Evolutionary conservation across 2,888 invertebrate species (phyloP).

Genomic region (Suillia variegata): DNA sequence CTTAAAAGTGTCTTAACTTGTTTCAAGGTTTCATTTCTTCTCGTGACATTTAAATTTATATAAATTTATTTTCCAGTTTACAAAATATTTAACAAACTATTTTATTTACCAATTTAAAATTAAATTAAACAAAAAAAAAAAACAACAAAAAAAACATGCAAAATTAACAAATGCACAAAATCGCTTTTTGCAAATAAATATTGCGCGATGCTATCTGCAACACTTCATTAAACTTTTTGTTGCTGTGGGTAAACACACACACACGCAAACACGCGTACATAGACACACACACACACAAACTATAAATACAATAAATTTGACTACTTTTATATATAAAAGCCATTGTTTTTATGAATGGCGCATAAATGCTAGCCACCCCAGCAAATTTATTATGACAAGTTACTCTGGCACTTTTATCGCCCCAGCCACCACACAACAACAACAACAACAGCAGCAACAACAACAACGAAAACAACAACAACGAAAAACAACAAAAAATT

Average conservation of each 20-base stretch:
- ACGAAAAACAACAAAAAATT: too few relatives aligned
- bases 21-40: too few relatives aligned
- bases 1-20: too few relatives aligned
- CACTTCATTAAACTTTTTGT: constrained; percentile 18
- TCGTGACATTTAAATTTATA: too few relatives aligned
- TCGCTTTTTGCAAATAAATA: too few relatives aligned
- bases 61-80: too few relatives aligned
- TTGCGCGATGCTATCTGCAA: constrained; percentile 11
- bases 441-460: too few relatives aligned
- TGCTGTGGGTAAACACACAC: neutral
- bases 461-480: too few relatives aligned
- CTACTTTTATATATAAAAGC: constrained; percentile 48
- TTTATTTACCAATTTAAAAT: neutral
- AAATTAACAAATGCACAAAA: constrained; percentile 3
- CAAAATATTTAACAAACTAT: neutral
- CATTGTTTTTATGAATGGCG: constrained; percentile 46
- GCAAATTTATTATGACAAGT: constrained; percentile 58
- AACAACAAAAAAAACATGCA: neutral
- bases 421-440: constrained; percentile 31
- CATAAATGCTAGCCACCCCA: constrained; percentile 39
- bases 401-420: constrained; percentile 57
- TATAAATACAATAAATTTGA: constrained; percentile 36
- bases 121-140: too few relatives aligned
- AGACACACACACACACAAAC: too few relatives aligned
- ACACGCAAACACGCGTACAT: too few relatives aligned